Evolutionary conservation across 2,113 vertebrate species (phyloP).

Genomic region (Chunga burmeisteri): DNA sequence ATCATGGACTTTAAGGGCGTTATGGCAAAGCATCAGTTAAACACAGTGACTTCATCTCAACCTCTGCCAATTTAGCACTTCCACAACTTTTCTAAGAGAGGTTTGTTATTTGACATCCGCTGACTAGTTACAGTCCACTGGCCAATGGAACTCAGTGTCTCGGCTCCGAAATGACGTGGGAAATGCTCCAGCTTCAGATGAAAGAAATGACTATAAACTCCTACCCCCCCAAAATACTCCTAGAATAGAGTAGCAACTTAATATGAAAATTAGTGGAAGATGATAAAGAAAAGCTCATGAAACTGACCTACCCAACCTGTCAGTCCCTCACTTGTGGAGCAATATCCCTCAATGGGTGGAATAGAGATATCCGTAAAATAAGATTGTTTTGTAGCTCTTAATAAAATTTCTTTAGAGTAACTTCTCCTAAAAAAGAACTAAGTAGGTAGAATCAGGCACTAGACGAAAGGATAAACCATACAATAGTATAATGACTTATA

Average conservation of each 20-base stretch:
- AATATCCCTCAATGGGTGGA: neutral
- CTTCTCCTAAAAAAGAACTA: neutral
- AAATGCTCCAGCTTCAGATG: neutral
- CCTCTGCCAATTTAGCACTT: constrained; percentile 26
- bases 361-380: neutral
- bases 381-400: neutral
- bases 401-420: neutral
- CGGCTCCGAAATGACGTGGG: neutral
- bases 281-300: neutral
- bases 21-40: constrained; percentile 26
- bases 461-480: neutral
- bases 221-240: neutral
- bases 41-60: neutral
- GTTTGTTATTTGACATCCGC: neutral
- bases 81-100: neutral
- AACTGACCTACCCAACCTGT: neutral
- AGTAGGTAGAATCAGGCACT: neutral
- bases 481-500: neutral
- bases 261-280: neutral
- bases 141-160: neutral
- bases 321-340: neutral
- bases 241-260: neutral
- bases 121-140: neutral
- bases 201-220: neutral
- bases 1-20: neutral